Evolutionary conservation across 2,113 vertebrate genomes (phyloP).

Genomic region (Megaleporinus macrocephalus): DNA sequence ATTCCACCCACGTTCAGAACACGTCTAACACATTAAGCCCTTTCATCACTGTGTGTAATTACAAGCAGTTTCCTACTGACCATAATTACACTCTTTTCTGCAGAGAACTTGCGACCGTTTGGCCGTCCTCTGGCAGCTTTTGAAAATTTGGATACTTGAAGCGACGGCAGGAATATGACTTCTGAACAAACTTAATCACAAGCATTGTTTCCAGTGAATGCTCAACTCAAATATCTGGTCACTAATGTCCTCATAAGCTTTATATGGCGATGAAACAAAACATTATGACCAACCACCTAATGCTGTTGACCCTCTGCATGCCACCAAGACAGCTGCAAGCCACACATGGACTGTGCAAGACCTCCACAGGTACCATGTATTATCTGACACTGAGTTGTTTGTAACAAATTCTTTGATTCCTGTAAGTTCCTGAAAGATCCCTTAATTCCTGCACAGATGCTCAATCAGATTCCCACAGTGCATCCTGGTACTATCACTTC

Average conservation of each 20-base stretch:
- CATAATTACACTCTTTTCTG: constrained; percentile 31
- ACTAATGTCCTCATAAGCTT: background rate
- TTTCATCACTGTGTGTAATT: constrained; percentile 71
- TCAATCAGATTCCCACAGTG: no score
- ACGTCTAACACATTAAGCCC: constrained; percentile 34
- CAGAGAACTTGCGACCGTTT: background rate
- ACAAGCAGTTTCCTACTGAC: constrained; percentile 17
- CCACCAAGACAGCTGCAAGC: no score
- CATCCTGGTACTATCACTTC: no score
- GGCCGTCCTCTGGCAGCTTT: background rate
- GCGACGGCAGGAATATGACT: background rate
- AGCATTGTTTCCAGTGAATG: background rate
- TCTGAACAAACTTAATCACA: background rate
- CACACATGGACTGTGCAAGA: no score
- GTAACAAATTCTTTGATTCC: no score
- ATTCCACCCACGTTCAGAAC: constrained; percentile 40
- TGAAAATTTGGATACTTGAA: background rate
- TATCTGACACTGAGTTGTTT: no score
- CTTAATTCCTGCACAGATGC: no score
- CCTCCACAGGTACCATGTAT: no score
- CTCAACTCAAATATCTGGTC: background rate
- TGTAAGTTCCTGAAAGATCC: no score
- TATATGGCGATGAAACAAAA: background rate
- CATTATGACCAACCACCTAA: no score
- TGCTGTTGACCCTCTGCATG: no score